Percentiles rank a stretch among this genome's conserved stretches.
phyloP scores from a whole-genome alignment of 2,797 vertebrate species.

The Cynopterus sphinx region DNA sequence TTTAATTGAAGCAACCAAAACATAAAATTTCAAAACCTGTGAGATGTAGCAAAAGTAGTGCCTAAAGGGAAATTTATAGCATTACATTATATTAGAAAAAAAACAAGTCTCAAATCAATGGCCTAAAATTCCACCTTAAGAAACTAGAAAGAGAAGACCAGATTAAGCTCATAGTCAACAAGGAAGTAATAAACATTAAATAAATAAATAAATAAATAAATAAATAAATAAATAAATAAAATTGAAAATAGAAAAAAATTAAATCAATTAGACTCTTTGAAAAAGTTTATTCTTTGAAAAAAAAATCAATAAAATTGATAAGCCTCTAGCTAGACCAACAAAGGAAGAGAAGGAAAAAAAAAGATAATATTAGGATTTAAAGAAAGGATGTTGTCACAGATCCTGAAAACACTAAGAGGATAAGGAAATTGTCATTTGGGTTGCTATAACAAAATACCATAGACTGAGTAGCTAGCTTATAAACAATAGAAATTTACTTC shows the following conservation, averaged over 20 bases:
- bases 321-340: neutral
- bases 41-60: neutral
- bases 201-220: neutral
- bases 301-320: neutral
- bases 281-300: neutral
- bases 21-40: neutral
- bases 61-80: neutral
- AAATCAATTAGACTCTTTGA: neutral
- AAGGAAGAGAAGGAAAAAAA: neutral
- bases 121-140: neutral
- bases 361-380: neutral
- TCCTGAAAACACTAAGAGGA: neutral
- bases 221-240: neutral
- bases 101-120: neutral
- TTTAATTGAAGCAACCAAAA: conserved; percentile 18
- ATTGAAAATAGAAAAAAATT: neutral
- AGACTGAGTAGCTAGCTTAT: neutral
- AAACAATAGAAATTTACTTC: neutral
- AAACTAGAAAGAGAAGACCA: neutral
- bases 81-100: neutral
- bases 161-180: neutral
- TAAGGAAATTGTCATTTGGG: neutral
- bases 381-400: neutral
- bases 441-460: neutral
- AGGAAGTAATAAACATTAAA: neutral